Conservation (phyloP, 2,888 invertebrate species). For the Cordilura impudica region DNA sequence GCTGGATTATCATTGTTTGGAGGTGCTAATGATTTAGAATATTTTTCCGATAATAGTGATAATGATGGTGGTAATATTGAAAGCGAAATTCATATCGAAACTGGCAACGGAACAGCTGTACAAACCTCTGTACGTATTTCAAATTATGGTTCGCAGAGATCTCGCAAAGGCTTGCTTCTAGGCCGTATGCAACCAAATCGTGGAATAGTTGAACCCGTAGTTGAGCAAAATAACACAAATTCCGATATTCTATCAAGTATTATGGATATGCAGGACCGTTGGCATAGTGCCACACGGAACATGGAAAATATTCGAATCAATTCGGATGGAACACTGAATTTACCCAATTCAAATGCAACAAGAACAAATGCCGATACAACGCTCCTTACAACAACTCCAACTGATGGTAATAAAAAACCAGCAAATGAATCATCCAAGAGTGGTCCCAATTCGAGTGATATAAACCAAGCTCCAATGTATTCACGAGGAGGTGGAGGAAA, state of each 20-base stretch:
- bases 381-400: background rate
- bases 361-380: background rate
- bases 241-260: constrained; percentile 84
- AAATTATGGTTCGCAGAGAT: constrained; percentile 69
- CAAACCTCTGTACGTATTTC: constrained; percentile 74
- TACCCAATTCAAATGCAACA: constrained; percentile 69
- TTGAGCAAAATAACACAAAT: constrained; percentile 34
- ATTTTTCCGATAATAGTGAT: constrained; percentile 82
- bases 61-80: constrained; percentile 73
- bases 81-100: constrained; percentile 68
- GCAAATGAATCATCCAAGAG: background rate
- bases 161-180: constrained; percentile 70
- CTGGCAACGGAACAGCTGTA: constrained; percentile 78
- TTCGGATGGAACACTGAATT: constrained; percentile 81
- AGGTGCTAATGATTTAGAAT: constrained; percentile 83
- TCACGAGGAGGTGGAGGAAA: constrained; percentile 80
- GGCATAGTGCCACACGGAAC: constrained; percentile 82
- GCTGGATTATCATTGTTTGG: constrained; percentile 83
- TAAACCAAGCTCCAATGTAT: constrained; percentile 82
- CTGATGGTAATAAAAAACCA: background rate
- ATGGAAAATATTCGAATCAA: constrained; percentile 79
- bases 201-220: constrained; percentile 16
- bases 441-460: constrained; percentile 30
- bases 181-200: constrained; percentile 63
- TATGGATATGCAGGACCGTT: constrained; percentile 83